Percentiles rank a stretch among this genome's conserved stretches.
Evolutionary conservation across 2,888 invertebrate species (phyloP).

Genomic region (Adineta ricciae): DNA sequence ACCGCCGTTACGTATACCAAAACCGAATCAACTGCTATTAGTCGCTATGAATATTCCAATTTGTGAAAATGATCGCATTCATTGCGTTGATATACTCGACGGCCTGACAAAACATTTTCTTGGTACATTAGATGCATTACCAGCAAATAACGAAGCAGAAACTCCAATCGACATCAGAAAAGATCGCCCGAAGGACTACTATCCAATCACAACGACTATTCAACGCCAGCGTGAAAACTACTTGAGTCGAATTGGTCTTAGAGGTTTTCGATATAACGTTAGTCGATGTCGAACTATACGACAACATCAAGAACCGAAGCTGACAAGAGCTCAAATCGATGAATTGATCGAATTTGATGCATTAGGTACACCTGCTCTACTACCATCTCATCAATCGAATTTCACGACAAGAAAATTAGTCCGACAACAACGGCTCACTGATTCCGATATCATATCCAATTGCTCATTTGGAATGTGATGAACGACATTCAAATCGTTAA

Average conservation of each 20-base stretch:
- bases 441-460: neutral
- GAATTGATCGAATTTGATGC: neutral
- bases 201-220: conserved; percentile 30
- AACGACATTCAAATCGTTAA: neutral
- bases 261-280: neutral
- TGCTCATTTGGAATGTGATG: neutral
- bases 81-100: conserved; percentile 94
- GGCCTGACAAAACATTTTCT: conserved; percentile 96
- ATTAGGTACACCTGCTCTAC: neutral
- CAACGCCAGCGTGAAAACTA: conserved; percentile 27
- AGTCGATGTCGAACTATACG: neutral
- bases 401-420: neutral
- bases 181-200: conserved; percentile 27
- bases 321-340: neutral
- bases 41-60: conserved; percentile 97
- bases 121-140: conserved; percentile 55
- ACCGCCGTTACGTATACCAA: conserved; percentile 85
- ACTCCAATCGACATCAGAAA: conserved; percentile 22
- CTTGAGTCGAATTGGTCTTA: neutral
- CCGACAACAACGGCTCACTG: neutral
- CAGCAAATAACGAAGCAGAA: neutral
- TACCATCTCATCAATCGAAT: neutral
- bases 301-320: neutral
- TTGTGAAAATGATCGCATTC: conserved; percentile 87
- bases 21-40: conserved; percentile 95